Base-by-base conservation (phyloP, 2,888 invertebrate genomes). In the Camponotus fellah region DNA sequence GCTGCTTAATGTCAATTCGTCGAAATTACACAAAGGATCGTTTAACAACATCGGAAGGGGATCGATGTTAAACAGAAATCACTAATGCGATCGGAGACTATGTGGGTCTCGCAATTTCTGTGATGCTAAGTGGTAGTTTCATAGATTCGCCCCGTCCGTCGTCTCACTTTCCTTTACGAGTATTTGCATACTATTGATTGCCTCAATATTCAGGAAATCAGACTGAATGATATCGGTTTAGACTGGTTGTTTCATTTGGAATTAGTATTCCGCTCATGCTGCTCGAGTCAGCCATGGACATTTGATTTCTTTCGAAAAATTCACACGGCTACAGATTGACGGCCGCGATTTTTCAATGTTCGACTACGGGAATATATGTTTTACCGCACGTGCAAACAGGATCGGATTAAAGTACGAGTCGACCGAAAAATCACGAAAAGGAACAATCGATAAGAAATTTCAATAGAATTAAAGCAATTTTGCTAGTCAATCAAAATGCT, bases 221-320 rank as follows among this genome's bases (percentile, higher is more conserved):
- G 79, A 72, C 79, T 32, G 75, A 60, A 80, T 26, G 74, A 60
- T 40, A 46, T 34, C 40, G 32, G 79, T 60, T 80, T 80, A 46
- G 46, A 46, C 74, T 46, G 74, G 74, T 80, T 80, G 74, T 80
- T 80, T 80, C 74, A 74, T 72, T 72, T 46, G 60, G 12, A 60
- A 80, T 80, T 80, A 80, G 79, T 80, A 80, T 80, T 80, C 79
- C 46, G 37, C 17, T 37, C 34, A 14, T 40, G 37, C 21, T 43
- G 60, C 12, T 37, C 60, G 74, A 74, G 79, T 74, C 79, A 60
- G 60, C 74, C 12, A 74, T 21, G 79, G 46, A 80, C 75, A 60
- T 80, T 80, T 80, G 79, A 80, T 72, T 80, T 80, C 79, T 80
- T 80, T 62, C 82, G 83, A 83, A 84, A 83, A 71, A 75, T 83